Evolutionary conservation across 2,113 vertebrate genomes (phyloP).

Genomic region (Aramus guarauna): DNA sequence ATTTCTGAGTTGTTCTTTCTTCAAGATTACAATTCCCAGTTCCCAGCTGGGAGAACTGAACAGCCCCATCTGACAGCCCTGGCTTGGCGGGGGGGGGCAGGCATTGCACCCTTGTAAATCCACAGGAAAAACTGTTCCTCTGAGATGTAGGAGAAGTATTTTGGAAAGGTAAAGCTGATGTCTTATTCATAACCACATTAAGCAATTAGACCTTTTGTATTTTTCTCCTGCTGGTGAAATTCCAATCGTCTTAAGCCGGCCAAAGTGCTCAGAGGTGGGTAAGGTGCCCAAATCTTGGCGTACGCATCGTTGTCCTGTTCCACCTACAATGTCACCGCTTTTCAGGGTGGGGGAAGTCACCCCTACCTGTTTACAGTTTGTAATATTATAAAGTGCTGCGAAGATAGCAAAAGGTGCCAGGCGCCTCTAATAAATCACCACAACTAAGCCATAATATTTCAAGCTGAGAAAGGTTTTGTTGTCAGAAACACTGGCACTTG

Average conservation of each 20-base stretch:
- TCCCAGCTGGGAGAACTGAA: background rate
- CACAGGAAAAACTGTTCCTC: background rate
- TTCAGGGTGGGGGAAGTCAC: background rate
- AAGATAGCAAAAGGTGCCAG: conserved; percentile 28
- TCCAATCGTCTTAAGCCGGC: background rate
- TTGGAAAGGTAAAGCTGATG: background rate
- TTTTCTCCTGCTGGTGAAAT: background rate
- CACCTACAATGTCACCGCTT: conserved; percentile 1
- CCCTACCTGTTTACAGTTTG: background rate
- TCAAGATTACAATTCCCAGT: background rate
- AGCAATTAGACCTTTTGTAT: background rate
- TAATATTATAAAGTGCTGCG: conserved; percentile 61
- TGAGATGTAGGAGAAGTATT: background rate
- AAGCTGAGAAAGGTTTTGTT: conserved; percentile 60
- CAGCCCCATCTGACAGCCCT: background rate
- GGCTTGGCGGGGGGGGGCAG: background rate
- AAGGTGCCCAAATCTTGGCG: background rate
- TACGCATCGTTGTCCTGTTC: background rate
- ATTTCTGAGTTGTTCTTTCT: background rate
- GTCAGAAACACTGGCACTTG: conserved; percentile 58
- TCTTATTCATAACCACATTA: background rate
- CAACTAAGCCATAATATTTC: conserved; percentile 49
- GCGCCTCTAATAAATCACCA: conserved; percentile 44
- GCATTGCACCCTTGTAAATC: background rate
- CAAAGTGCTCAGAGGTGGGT: background rate